Conservation (phyloP, 2,888 invertebrate species). For the Miltochrista miniata region DNA sequence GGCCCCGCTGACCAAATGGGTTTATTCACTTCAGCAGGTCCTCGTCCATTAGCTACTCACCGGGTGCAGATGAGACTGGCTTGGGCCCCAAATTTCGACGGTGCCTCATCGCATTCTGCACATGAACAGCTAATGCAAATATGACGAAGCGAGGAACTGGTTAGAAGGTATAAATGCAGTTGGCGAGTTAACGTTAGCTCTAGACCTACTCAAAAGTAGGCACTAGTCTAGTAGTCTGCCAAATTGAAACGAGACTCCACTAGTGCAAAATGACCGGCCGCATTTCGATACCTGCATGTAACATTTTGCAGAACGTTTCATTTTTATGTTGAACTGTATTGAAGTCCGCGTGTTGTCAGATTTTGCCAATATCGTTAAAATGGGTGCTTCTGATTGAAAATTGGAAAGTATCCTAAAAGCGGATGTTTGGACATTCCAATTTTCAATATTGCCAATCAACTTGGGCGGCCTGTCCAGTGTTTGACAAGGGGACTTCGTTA, state of each 20-base stretch:
- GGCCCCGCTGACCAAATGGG: no score
- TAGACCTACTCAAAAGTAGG: slow-evolving; percentile 51
- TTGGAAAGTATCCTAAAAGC: slow-evolving; percentile 54
- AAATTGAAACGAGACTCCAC: slow-evolving; percentile 72
- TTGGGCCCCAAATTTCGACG: no score
- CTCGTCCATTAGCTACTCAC: no score
- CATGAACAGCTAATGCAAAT: slow-evolving; percentile 44
- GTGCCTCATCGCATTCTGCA: no score
- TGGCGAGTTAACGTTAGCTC: slow-evolving; percentile 62
- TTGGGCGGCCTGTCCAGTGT: slow-evolving; percentile 53
- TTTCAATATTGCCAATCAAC: slow-evolving; percentile 71
- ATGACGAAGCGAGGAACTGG: slow-evolving; percentile 49
- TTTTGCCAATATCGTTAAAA: slow-evolving; percentile 51
- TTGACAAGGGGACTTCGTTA: slow-evolving; percentile 54
- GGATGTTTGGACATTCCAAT: slow-evolving; percentile 65
- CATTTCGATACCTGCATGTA: slow-evolving; percentile 53
- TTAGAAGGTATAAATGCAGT: no score
- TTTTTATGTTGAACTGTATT: slow-evolving; percentile 38
- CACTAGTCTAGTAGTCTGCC: slow-evolving; percentile 37
- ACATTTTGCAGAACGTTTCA: slow-evolving; percentile 37
- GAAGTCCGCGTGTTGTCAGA: slow-evolving; percentile 45
- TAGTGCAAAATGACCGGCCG: slow-evolving; percentile 62
- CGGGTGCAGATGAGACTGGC: no score
- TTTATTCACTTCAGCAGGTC: no score
- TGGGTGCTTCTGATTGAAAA: slow-evolving; percentile 53